phyloP scores from a whole-genome alignment of 1,140 invertebrate genomes.

The Leptinotarsa undecemlineata region DNA sequence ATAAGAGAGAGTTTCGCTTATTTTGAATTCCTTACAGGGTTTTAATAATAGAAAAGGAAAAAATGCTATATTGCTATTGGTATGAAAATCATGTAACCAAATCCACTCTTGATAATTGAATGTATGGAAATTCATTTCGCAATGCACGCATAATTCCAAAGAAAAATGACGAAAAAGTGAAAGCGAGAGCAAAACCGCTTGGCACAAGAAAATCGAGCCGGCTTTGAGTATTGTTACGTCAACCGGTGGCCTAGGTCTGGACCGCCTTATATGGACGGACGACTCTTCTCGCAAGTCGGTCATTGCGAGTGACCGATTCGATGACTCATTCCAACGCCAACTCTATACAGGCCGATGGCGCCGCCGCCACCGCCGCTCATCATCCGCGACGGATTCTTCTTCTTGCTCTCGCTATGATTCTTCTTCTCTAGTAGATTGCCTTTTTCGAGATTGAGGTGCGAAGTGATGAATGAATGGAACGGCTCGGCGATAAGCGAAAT shows the following conservation, averaged over 20 bases:
- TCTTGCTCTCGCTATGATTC: too few relatives aligned
- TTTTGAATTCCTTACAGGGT: too few relatives aligned
- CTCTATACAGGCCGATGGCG: neutral
- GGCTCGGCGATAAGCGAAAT: neutral
- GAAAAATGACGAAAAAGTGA: constrained; percentile 5
- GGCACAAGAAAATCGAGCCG: neutral
- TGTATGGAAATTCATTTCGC: too few relatives aligned
- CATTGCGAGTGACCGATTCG: constrained; percentile 1
- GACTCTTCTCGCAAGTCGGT: neutral
- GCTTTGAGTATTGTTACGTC: neutral
- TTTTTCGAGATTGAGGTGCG: neutral
- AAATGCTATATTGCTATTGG: too few relatives aligned
- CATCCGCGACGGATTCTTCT: neutral
- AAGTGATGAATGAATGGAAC: neutral
- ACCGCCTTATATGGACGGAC: constrained; percentile 4
- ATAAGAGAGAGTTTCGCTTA: too few relatives aligned
- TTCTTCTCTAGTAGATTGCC: neutral
- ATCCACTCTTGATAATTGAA: too few relatives aligned
- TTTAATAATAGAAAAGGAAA: too few relatives aligned
- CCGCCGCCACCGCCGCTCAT: constrained; percentile 3
- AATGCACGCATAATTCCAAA: neutral
- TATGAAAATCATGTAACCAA: too few relatives aligned
- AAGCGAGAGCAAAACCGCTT: neutral
- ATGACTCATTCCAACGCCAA: neutral
- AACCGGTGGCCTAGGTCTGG: constrained; percentile 4